Percentiles rank a stretch among this genome's conserved stretches.
These are phyloP conservation scores for Calliopum simillimum DNA, from an alignment of 2,888 invertebrate species.

Conservation along the genomic window DNA sequence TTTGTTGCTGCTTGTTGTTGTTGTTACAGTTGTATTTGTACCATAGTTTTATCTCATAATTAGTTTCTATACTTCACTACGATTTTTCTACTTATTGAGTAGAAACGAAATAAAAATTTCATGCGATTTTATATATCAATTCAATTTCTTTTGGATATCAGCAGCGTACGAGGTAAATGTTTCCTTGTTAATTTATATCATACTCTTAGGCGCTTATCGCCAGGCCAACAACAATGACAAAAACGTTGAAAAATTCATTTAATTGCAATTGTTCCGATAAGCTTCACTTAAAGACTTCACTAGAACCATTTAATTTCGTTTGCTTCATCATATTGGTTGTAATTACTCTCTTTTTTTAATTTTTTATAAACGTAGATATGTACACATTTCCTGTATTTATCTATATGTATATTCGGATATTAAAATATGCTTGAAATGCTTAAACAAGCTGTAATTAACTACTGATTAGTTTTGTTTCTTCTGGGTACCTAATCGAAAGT, in stretches of 20 bases:
- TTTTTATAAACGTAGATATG: neutral
- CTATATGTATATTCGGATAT: neutral
- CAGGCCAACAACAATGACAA: neutral
- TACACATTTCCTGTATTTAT: neutral
- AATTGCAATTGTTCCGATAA: constrained; percentile 47
- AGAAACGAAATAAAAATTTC: neutral
- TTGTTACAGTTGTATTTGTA: constrained; percentile 1
- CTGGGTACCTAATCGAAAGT: neutral
- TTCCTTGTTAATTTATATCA: constrained; percentile 27
- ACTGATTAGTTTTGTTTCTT: constrained; percentile 15
- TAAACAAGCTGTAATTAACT: constrained; percentile 27
- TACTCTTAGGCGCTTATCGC: constrained; percentile 36
- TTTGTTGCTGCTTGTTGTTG: constrained; percentile 10
- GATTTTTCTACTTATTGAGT: neutral
- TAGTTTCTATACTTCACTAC: constrained; percentile 29
- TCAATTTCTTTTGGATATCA: constrained; percentile 10
- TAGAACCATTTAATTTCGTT: constrained; percentile 19
- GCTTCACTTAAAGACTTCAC: constrained; percentile 20
- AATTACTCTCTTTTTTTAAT: constrained; percentile 14
- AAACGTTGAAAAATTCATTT: constrained; percentile 45
- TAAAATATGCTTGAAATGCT: neutral
- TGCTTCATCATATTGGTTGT: neutral
- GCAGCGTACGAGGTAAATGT: neutral
- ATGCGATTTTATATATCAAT: neutral
- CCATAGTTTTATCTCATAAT: constrained; percentile 31